Evolutionary conservation across 1,140 invertebrate genomes (phyloP), one percentile per base, ranked within the genome.

Genomic region (Meteorus sp.): DNA sequence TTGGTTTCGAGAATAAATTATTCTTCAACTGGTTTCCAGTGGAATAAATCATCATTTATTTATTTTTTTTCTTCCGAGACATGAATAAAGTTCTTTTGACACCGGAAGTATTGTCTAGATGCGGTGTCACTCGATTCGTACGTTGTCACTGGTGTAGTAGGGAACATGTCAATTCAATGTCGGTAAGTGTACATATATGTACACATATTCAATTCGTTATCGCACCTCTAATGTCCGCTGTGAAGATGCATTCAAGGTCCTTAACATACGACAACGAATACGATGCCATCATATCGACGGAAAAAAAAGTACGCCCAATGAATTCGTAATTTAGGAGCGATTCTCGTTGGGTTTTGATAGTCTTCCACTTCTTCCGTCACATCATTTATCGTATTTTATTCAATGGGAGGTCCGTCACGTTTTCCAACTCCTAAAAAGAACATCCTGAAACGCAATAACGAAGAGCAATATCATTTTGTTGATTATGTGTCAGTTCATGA

Each of bases 321-420:
- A 67, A 66, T 67, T 64, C 50, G 23, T 48, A 61, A 67, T 62
- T 61, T 62, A 57, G 59, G 64, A 56, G 23, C 15, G 23, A 25
- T 23, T 33, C n/a, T n/a, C n/a, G 7, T 15, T n/a, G 20, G 15
- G 3, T n/a, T 23, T 25, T 47, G 7, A 3, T 5, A 19, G 27
- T 3, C 13, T 22, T 48, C 23, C 9, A 4, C n/a, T 27, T 2
- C 8, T 19, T 20, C 45, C 9, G 19, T 25, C 45, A 48, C 9
- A 48, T 48, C 0, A 27, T n/a, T 29, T n/a, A 29, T 35, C 27
- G 7, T 45, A 33, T 45, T 35, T 22, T 35, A 9, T 13, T 3
- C 7, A 43, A 27, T n/a, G 17, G 15, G 29, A 43, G 22, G 19
- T 22, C n/a, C n/a, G 11, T 47, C 27, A 33, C 27, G 19, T 29